Percentiles rank a stretch among this genome's conserved stretches.
Evolutionary conservation across 2,888 invertebrate genomes (phyloP).

Genomic region (Synanthedon andrenaeformis): DNA sequence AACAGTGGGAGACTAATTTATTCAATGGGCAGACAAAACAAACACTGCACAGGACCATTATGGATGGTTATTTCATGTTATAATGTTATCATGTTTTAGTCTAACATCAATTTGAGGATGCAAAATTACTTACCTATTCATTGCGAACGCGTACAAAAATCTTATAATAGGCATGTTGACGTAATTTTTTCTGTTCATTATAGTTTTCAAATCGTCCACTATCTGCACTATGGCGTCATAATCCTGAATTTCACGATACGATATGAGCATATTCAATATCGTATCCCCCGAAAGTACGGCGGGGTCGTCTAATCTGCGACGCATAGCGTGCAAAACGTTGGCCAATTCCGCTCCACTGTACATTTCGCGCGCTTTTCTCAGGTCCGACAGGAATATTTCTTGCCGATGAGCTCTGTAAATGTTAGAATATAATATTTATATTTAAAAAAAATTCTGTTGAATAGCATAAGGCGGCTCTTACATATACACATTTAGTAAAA

Average conservation of each 20-base stretch:
- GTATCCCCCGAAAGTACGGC: constrained; percentile 97
- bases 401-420: constrained; percentile 89
- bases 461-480: no score
- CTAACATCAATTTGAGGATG: no score
- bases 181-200: constrained; percentile 90
- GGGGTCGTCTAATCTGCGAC: constrained; percentile 94
- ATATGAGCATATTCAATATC: constrained; percentile 92
- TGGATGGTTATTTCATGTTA: no score
- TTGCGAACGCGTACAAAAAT: constrained; percentile 95
- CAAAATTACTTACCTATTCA: constrained; percentile 77
- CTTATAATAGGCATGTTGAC: constrained; percentile 91
- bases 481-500: neutral
- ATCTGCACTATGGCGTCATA: constrained; percentile 98
- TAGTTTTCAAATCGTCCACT: constrained; percentile 91
- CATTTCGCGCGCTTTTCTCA: constrained; percentile 91
- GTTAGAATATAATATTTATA: neutral
- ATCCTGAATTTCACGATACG: constrained; percentile 92
- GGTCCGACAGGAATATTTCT: constrained; percentile 95
- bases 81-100: no score
- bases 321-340: constrained; percentile 87
- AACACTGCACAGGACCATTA: no score
- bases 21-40: no score
- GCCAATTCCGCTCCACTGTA: constrained; percentile 85
- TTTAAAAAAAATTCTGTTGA: no score
- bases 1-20: no score